A percentile compares a stretch with the other conserved stretches of the same genome.
These are phyloP conservation scores for Falco berigora DNA, from an alignment of 2,797 vertebrate species.

Conservation along the genomic window DNA sequence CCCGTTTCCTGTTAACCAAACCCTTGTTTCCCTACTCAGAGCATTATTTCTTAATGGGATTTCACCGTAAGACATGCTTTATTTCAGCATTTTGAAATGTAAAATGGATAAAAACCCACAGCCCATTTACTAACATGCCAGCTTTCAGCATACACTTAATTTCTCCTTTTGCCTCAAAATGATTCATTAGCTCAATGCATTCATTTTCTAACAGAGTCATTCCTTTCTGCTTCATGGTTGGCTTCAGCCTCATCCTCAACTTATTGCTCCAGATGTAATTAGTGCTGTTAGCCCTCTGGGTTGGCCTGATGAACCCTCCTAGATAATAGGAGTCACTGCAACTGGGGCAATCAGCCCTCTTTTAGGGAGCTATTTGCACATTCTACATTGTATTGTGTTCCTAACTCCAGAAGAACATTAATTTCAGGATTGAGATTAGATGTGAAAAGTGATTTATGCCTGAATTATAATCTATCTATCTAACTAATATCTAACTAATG, in stretches of 20 bases:
- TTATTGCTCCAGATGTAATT: background rate
- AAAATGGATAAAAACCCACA: constrained; percentile 21
- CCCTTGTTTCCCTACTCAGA: background rate
- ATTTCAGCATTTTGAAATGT: background rate
- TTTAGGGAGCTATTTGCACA: background rate
- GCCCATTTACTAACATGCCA: background rate
- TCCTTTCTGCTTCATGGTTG: background rate
- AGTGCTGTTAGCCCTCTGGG: background rate
- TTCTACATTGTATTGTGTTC: background rate
- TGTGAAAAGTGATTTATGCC: background rate
- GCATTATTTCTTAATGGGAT: background rate
- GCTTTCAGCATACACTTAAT: constrained; percentile 13
- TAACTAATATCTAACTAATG: background rate
- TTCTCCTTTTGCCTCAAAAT: constrained; percentile 12
- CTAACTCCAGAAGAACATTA: background rate
- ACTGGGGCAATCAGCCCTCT: background rate
- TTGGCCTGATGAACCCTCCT: background rate
- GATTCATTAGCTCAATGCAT: constrained; percentile 14
- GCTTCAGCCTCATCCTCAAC: background rate
- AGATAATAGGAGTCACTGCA: background rate
- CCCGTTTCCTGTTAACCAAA: background rate
- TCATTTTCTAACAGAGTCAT: background rate
- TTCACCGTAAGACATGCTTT: background rate
- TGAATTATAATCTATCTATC: background rate
- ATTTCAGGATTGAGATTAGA: background rate